Evolutionary conservation across 2,113 vertebrate species (phyloP), one percentile per base, ranked within the genome.

Genomic region (Neopipo cinnamomea): DNA sequence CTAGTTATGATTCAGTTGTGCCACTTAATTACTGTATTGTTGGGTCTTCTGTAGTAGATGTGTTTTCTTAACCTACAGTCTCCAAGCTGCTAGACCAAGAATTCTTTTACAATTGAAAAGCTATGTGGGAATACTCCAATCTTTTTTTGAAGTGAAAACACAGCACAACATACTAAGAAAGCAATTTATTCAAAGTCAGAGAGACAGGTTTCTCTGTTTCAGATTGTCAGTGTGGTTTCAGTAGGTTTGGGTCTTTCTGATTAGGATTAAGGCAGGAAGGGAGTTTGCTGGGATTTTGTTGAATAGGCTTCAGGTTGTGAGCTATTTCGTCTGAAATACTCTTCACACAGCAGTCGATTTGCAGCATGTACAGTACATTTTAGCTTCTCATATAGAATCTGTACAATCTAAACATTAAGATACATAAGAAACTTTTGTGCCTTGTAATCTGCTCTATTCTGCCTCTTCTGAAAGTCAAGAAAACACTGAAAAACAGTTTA

Each of bases 31-130:
- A 96, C 91, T 90, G 70, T 14, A 4, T 94, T 90, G 91, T 92
- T 7, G 0, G 83, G 66, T 87, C 85, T 93, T 95, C 94, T 84
- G 59, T 93, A 96, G 96, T 96, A 96, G 96, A 97, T 92, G 92
- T 88, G 85, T 96, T 97, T 97, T 95, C 78, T 92, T 97, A 97
- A 97, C 97, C 95, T 91, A 24, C 85, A 87, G 96, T 88, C 92
- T 96, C 90, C 81, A 78, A 85, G 77, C 91, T 91, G 55, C 96
- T 90, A 85, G 87, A 85, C 85, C 93, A 96, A 94, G 89, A 91
- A 74, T 91, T 94, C 91, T 96, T 87, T 96, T 95, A 91, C 89
- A 94, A 97, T 88, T 88, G 93, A 97, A 97, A 87, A 82, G 91
- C 80, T 96, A 78, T 88, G 92, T 96, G 95, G 94, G 96, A 97